These are phyloP conservation scores for Eubasilissa splendida DNA, from an alignment of 2,888 invertebrate species.

Conservation along the genomic window DNA sequence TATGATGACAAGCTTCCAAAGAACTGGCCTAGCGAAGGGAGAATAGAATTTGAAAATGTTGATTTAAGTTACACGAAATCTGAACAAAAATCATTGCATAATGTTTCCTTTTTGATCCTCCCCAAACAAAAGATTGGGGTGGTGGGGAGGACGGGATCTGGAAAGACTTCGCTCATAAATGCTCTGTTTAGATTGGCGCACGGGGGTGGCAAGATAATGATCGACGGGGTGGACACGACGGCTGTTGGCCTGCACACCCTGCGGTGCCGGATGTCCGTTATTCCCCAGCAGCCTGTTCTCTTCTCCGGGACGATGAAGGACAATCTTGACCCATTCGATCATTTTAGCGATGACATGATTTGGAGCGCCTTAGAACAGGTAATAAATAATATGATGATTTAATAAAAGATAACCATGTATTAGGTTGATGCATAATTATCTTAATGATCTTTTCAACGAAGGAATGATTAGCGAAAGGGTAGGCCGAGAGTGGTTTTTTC, in stretches of 20 bases:
- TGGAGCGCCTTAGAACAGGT: conserved; percentile 86
- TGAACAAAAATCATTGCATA: conserved; percentile 72
- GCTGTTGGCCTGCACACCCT: conserved; percentile 74
- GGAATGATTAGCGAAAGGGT: no score
- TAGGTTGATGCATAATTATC: no score
- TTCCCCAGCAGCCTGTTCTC: conserved; percentile 86
- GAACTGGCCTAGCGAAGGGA: conserved; percentile 72
- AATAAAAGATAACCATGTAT: neutral
- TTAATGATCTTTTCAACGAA: no score
- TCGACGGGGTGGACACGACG: conserved; percentile 78
- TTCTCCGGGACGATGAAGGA: conserved; percentile 89
- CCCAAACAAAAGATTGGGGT: conserved; percentile 78
- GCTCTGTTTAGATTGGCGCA: conserved; percentile 79
- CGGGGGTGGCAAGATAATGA: conserved; percentile 76
- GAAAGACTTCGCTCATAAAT: conserved; percentile 80
- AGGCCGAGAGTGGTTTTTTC: no score
- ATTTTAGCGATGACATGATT: conserved; percentile 80
- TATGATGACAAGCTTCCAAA: conserved; percentile 65
- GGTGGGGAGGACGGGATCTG: conserved; percentile 79
- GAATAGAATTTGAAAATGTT: conserved; percentile 70
- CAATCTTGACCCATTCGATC: conserved; percentile 85
- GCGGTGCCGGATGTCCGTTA: conserved; percentile 76
- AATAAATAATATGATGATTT: neutral
- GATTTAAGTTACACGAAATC: conserved; percentile 72
- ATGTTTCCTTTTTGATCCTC: conserved; percentile 68